Conservation (phyloP, 2,888 invertebrate species). For the Ennomos quercinarius region DNA sequence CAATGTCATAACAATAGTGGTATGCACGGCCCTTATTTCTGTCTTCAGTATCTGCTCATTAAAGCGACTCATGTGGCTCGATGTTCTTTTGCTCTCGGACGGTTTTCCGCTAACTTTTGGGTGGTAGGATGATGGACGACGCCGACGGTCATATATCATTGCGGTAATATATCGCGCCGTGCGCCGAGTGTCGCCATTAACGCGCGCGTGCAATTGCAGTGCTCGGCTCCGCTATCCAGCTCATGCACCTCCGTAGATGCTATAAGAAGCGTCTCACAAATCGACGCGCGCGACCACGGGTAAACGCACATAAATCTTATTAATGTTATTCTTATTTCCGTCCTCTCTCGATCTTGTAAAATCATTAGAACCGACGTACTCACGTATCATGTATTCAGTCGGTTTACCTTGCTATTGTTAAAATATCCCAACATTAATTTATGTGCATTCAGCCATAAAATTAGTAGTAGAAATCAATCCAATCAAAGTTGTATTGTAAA, state of each 20-base stretch:
- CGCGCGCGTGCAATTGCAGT: slow-evolving; percentile 79
- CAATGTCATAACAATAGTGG: slow-evolving; percentile 79
- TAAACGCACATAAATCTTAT: slow-evolving; percentile 81
- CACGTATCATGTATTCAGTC: slow-evolving; percentile 23
- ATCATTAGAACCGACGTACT: slow-evolving; percentile 65
- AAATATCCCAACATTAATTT: slow-evolving; percentile 49
- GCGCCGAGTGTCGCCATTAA: slow-evolving; percentile 84
- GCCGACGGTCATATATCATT: slow-evolving; percentile 82
- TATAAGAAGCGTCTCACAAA: slow-evolving; percentile 77
- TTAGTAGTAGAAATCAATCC: slow-evolving; percentile 59
- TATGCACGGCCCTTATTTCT: slow-evolving; percentile 79
- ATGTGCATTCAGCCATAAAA: slow-evolving; percentile 54
- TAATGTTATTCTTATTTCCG: slow-evolving; percentile 80
- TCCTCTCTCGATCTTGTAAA: slow-evolving; percentile 72
- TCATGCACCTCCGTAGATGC: slow-evolving; percentile 60
- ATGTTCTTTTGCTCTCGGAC: slow-evolving; percentile 70
- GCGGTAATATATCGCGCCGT: slow-evolving; percentile 80
- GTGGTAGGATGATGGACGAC: slow-evolving; percentile 84
- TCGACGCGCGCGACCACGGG: slow-evolving; percentile 77
- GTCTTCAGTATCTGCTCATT: slow-evolving; percentile 83
- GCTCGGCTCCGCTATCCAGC: slow-evolving; percentile 45
- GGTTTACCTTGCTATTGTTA: slow-evolving; percentile 54
- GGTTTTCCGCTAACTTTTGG: slow-evolving; percentile 84
- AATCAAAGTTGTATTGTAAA: slow-evolving; percentile 75
- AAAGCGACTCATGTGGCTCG: slow-evolving; percentile 66